These are phyloP conservation scores for Chironomus tentans DNA, from an alignment of 2,888 invertebrate genomes.

Conservation along the genomic window DNA sequence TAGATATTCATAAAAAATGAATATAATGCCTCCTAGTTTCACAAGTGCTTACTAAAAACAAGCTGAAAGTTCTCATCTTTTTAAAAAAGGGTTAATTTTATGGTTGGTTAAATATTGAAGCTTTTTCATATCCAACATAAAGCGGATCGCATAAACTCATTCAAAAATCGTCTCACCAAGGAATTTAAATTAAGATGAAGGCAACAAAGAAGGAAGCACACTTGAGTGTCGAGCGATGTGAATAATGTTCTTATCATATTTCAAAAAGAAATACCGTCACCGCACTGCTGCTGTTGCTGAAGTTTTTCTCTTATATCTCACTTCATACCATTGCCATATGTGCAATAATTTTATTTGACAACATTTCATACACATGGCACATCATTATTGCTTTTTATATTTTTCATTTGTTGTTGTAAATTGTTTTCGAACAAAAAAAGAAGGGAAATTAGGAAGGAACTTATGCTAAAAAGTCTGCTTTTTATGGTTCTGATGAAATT, in stretches of 20 bases:
- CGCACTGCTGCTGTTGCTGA: no score
- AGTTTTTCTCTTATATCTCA: not conserved
- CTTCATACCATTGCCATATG: not conserved
- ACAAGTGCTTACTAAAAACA: no score
- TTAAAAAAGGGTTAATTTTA: slow-evolving; percentile 1
- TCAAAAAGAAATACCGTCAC: not conserved
- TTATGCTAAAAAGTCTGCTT: not conserved
- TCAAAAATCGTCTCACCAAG: not conserved
- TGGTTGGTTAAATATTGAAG: not conserved
- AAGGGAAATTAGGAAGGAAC: not conserved
- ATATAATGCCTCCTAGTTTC: no score
- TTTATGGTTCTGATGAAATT: not conserved
- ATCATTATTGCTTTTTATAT: not conserved
- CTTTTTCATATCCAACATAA: not conserved
- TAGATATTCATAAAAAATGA: no score
- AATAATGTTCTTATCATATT: not conserved
- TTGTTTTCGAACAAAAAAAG: not conserved
- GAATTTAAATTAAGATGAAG: not conserved
- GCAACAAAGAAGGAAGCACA: not conserved
- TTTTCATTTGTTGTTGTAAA: not conserved
- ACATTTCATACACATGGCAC: not conserved
- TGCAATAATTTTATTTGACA: slow-evolving; percentile 15
- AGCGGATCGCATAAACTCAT: not conserved
- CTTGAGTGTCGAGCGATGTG: not conserved
- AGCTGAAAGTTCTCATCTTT: not conserved